phyloP scores from a whole-genome alignment of 2,888 invertebrate species.

The Unio pictorum region DNA sequence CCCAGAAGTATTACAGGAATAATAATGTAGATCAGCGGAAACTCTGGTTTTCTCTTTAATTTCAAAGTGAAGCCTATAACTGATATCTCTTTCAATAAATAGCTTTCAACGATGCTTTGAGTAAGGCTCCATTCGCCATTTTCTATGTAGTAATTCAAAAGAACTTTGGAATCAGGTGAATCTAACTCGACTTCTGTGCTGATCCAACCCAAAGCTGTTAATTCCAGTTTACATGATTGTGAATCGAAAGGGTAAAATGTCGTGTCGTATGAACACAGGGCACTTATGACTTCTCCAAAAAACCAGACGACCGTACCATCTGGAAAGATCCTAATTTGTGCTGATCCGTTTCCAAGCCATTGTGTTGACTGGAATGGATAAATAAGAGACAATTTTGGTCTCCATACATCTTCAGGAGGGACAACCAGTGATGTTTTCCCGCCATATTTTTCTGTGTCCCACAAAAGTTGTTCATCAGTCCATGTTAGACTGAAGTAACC shows the following conservation, averaged over 20 bases:
- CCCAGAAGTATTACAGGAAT: conserved; percentile 23
- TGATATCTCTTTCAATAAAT: neutral
- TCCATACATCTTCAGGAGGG: conserved; percentile 14
- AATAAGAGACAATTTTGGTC: conserved; percentile 10
- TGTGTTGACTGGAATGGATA: conserved; percentile 2
- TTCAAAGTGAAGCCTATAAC: conserved; percentile 5
- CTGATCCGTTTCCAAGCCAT: conserved; percentile 7
- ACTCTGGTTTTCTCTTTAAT: conserved; percentile 11
- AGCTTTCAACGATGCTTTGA: neutral
- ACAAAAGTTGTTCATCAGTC: conserved; percentile 15
- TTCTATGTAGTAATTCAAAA: neutral
- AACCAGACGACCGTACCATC: conserved; percentile 11
- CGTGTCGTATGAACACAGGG: conserved; percentile 17
- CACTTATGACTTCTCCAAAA: conserved; percentile 9
- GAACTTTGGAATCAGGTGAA: neutral
- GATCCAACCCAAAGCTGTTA: conserved; percentile 1
- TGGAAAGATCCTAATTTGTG: conserved; percentile 5
- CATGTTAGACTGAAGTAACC: conserved; percentile 4
- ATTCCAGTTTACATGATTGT: conserved; percentile 12
- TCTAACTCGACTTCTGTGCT: conserved; percentile 1
- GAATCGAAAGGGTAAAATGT: conserved; percentile 24
- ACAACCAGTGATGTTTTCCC: conserved; percentile 5
- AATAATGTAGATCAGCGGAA: conserved; percentile 23
- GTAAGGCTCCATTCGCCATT: conserved; percentile 17
- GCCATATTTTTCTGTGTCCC: conserved; percentile 11